These are phyloP conservation scores for Gymnoscopelus braueri DNA, from an alignment of 2,797 vertebrate species.

Conservation along the genomic window DNA sequence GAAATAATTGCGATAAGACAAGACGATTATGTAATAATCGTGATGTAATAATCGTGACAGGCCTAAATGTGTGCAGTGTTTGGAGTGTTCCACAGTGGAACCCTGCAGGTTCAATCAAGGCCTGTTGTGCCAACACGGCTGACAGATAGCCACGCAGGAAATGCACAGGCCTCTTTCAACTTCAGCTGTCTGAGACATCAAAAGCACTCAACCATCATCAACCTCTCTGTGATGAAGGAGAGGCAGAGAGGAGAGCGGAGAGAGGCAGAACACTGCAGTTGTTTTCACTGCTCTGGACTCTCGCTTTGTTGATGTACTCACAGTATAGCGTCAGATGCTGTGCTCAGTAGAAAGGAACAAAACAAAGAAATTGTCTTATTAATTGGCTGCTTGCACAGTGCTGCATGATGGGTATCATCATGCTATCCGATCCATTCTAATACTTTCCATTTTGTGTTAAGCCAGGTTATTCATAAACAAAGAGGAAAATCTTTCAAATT, in stretches of 20 bases:
- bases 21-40: no score
- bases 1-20: no score
- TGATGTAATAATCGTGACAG: no score
- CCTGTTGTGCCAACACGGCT: constrained; percentile 41
- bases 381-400: background rate
- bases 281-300: constrained; percentile 30
- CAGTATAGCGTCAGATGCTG: background rate
- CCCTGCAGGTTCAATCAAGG: constrained; percentile 45
- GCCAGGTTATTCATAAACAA: background rate
- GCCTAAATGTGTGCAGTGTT: background rate
- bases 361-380: constrained; percentile 7
- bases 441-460: background rate
- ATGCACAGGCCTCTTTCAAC: constrained; percentile 54
- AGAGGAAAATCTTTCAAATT: no score
- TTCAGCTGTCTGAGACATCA: constrained; percentile 58
- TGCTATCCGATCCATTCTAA: no score
- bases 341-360: background rate
- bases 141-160: constrained; percentile 52
- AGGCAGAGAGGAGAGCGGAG: constrained; percentile 5
- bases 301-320: background rate
- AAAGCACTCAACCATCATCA: constrained; percentile 54
- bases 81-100: no score
- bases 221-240: constrained; percentile 43
- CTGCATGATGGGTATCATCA: no score
- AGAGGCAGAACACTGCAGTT: constrained; percentile 19